Evolutionary conservation across 1,140 invertebrate species (phyloP).

Genomic region (Drosophila micromelanica): DNA sequence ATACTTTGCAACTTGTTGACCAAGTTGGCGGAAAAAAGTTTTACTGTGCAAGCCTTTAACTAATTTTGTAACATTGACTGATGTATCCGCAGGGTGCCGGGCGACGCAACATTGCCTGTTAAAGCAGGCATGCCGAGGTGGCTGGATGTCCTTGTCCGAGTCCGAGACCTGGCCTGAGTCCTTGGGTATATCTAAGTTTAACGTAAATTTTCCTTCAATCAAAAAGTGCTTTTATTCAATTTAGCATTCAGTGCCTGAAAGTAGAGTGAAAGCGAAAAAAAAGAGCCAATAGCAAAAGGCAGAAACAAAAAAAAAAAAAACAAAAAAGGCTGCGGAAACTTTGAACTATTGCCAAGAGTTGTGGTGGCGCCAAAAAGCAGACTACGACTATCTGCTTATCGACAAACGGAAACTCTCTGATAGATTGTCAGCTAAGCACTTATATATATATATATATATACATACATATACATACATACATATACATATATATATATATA

Average conservation of each 20-base stretch:
- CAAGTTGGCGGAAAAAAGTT: constrained; percentile 58
- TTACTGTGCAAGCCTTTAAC: constrained; percentile 60
- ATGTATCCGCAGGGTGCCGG: constrained; percentile 52
- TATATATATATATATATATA: constrained; percentile 22
- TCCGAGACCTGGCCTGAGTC: constrained; percentile 13
- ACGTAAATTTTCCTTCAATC: constrained; percentile 80
- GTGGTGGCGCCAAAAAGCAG: constrained; percentile 59
- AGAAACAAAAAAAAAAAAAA: not conserved
- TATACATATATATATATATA: not conserved
- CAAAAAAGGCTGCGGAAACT: constrained; percentile 29
- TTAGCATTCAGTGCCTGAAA: constrained; percentile 39
- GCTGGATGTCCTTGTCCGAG: constrained; percentile 19
- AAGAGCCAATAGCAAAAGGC: constrained; percentile 30
- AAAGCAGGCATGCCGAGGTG: constrained; percentile 48
- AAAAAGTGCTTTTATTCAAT: constrained; percentile 82
- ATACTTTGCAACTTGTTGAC: constrained; percentile 67
- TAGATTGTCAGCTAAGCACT: constrained; percentile 59
- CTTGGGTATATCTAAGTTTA: constrained; percentile 58
- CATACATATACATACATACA: not conserved
- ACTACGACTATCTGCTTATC: constrained; percentile 38
- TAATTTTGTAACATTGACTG: constrained; percentile 77
- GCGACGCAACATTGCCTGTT: constrained; percentile 61
- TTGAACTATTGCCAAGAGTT: constrained; percentile 71
- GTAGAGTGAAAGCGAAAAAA: constrained; percentile 23
- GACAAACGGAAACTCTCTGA: constrained; percentile 51